Base-by-base conservation (phyloP, 2,113 vertebrate genomes). In the Pterocles burchelli region DNA sequence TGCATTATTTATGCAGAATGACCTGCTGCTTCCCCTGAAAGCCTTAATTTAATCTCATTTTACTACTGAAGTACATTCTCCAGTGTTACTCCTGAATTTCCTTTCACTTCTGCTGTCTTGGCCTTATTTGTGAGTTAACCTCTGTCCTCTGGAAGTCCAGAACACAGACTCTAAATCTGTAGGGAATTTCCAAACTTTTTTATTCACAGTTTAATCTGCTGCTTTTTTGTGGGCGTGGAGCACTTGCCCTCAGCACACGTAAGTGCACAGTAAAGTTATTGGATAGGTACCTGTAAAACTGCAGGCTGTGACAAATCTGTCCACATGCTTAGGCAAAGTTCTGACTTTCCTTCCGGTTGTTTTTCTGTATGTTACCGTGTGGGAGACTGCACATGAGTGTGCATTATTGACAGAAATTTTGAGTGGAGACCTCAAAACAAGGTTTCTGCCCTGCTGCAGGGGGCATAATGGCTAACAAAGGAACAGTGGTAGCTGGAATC, bases 241-340 rank as follows among this genome's bases (percentile, higher is more conserved):
- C 11, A 1, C 46, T 91, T 94, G 66, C 93, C 71, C 82, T 70
- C 67, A 83, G 78, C 71, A 49, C 65, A 61, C 0, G 0, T 51
- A 58, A 72, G 61, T 59, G n/a, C 74, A 51, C 41, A 15, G 79
- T 55, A 28, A 91, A 91, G 85, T 79, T 91, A 67, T 17, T 66
- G 82, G 33, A 24, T 26, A 24, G 76, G 89, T 76, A 76, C 89
- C 73, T 57, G 80, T 34, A 41, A 65, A 76, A 49, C 5, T 28
- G 51, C 94, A 97, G 96, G 93, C 95, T 93, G 91, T 72, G 95
- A 95, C 95, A 90, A 70, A 94, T 58, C 90, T 89, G 45, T 20
- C 2, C 87, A 72, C 94, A 38, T 66, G 94, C 91, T 93, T 76
- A 82, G 93, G 63, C 94, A 76, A 33, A 88, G 91, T 31, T 54